Evolutionary conservation across 2,888 invertebrate species (phyloP).

Genomic region (Adelognathus sp.): DNA sequence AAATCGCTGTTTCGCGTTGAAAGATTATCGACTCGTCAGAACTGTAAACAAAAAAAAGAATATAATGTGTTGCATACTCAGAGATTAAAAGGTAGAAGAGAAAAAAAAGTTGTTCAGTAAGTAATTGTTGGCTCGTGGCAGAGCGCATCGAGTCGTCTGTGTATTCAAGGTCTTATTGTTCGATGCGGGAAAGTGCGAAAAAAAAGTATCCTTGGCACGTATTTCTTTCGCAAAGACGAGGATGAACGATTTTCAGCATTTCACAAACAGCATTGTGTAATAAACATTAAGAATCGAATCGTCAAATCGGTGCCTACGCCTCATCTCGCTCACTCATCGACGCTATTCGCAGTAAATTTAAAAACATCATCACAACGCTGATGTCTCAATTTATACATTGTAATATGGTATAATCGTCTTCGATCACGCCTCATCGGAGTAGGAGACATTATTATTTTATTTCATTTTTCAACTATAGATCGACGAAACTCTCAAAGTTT

Average conservation of each 20-base stretch:
- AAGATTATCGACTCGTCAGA: neutral
- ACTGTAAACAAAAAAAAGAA: neutral
- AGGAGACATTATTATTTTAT: neutral
- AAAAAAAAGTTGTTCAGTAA: neutral
- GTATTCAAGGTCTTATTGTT: conserved; percentile 37
- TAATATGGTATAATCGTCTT: neutral
- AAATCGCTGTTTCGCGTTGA: neutral
- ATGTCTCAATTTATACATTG: conserved; percentile 8
- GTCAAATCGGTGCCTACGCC: conserved; percentile 51
- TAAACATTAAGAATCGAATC: conserved; percentile 9
- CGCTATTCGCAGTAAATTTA: conserved; percentile 48
- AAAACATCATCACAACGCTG: conserved; percentile 4
- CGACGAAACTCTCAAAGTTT: conserved; percentile 13
- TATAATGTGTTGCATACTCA: neutral
- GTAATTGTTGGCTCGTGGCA: neutral
- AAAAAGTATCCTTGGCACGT: conserved; percentile 37
- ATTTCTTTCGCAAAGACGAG: conserved; percentile 12
- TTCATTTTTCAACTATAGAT: neutral
- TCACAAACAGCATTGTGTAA: conserved; percentile 14
- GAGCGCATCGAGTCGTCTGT: neutral
- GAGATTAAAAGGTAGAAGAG: neutral
- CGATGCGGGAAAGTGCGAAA: neutral
- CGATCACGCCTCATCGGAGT: neutral
- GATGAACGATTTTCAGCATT: conserved; percentile 3
- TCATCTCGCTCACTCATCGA: conserved; percentile 24